phyloP scores from a whole-genome alignment of 2,113 vertebrate genomes.

The Actenoides hombroni region DNA sequence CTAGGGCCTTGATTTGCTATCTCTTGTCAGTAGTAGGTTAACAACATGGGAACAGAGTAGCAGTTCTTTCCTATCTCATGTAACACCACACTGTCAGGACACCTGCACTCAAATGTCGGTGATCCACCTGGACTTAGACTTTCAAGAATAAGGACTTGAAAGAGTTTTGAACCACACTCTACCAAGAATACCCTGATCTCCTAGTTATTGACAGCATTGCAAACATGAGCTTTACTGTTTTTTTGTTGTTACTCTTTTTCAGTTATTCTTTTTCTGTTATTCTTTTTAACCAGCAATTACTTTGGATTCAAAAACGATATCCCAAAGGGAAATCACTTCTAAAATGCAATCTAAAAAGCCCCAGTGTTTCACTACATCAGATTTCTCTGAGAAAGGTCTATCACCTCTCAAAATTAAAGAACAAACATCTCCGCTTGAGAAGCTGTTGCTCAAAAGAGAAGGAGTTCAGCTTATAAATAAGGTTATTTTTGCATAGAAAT shows the following conservation, averaged over 20 bases:
- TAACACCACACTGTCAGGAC: background rate
- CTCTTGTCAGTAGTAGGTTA: background rate
- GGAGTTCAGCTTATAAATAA: background rate
- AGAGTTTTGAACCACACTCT: background rate
- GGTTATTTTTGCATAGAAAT: background rate
- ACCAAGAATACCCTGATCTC: background rate
- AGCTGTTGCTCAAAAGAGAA: background rate
- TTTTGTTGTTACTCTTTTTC: background rate
- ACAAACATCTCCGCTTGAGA: background rate
- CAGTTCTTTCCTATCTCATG: background rate
- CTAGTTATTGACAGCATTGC: background rate
- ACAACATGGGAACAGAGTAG: background rate
- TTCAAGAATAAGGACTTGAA: background rate
- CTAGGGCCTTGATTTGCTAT: background rate
- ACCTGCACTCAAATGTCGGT: background rate
- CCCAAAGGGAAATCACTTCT: background rate
- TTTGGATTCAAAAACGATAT: background rate
- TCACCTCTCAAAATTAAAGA: background rate
- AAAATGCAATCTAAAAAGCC: background rate
- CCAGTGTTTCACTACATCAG: background rate
- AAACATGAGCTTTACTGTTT: background rate
- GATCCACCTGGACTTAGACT: background rate
- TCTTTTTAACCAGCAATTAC: background rate
- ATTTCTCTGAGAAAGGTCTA: background rate
- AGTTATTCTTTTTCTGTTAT: background rate